These are phyloP conservation scores for Dendroctonus valens DNA, from an alignment of 1,140 invertebrate genomes.

Conservation along the genomic window DNA sequence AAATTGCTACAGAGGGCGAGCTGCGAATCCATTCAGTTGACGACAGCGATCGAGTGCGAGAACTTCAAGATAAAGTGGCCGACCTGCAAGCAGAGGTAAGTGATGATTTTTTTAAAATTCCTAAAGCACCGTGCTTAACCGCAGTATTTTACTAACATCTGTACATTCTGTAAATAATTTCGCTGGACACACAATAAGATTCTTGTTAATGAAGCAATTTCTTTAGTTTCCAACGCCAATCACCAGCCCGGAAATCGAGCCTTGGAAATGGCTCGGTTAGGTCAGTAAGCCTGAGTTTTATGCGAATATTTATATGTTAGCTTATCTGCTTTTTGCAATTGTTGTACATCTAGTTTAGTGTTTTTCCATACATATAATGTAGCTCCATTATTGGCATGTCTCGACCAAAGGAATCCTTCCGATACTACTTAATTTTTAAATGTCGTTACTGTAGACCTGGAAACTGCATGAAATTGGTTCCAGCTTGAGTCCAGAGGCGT, in stretches of 20 bases:
- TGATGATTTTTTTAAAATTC: background rate
- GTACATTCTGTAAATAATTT: slow-evolving; percentile 12
- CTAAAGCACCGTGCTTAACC: slow-evolving; percentile 14
- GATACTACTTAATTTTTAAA: background rate
- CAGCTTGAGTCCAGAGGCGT: background rate
- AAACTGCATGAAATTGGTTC: background rate
- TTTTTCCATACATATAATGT: background rate
- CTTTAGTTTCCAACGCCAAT: slow-evolving; percentile 76
- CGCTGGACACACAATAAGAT: background rate
- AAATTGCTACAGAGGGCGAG: slow-evolving; percentile 86
- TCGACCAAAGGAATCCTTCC: background rate
- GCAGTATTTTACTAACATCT: background rate
- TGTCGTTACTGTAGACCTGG: background rate
- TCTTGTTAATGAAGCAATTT: slow-evolving; percentile 38
- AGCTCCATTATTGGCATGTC: background rate
- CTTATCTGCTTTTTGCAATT: background rate
- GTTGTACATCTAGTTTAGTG: background rate
- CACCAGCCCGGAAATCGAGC: slow-evolving; percentile 78
- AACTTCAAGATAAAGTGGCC: slow-evolving; percentile 86
- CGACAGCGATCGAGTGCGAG: slow-evolving; percentile 79
- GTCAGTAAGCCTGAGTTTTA: slow-evolving; percentile 47
- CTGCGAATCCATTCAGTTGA: slow-evolving; percentile 72
- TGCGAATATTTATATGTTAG: background rate
- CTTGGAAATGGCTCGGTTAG: slow-evolving; percentile 85
- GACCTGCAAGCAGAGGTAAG: slow-evolving; percentile 88